These are phyloP conservation scores for Progne subis DNA, from an alignment of 2,113 vertebrate species.

Conservation along the genomic window DNA sequence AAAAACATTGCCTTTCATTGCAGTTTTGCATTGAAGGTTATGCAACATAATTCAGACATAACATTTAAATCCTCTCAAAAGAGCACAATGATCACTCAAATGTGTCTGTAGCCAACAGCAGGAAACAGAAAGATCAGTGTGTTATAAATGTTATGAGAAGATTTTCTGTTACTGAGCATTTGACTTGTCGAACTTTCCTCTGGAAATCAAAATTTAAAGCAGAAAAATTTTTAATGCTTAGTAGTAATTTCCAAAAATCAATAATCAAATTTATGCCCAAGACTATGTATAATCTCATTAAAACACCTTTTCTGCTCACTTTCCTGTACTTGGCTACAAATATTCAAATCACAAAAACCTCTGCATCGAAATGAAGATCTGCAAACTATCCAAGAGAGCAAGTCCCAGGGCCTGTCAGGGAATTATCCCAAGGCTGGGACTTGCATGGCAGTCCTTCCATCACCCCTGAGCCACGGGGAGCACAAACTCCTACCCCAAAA, in stretches of 20 bases:
- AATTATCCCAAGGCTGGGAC: background rate
- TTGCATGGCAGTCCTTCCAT: background rate
- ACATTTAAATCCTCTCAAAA: background rate
- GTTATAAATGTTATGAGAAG: background rate
- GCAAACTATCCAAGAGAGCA: rapidly evolving
- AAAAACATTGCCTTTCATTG: background rate
- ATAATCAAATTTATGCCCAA: background rate
- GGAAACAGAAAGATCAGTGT: background rate
- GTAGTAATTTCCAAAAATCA: background rate
- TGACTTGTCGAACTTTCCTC: background rate
- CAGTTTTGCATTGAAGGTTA: background rate
- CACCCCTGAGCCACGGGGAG: background rate
- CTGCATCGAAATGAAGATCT: background rate
- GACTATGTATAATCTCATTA: background rate
- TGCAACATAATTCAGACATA: background rate
- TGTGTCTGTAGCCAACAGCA: background rate
- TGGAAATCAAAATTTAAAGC: background rate
- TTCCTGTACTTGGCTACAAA: background rate
- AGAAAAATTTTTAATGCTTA: background rate
- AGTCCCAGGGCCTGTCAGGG: background rate
- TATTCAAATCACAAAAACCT: background rate
- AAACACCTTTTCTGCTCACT: background rate
- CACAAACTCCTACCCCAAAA: background rate
- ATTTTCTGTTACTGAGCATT: background rate
- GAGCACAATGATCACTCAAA: background rate